Evolutionary conservation across 2,797 vertebrate species (phyloP), one percentile per base, ranked within the genome.

Genomic region (Chaunax sp.): DNA sequence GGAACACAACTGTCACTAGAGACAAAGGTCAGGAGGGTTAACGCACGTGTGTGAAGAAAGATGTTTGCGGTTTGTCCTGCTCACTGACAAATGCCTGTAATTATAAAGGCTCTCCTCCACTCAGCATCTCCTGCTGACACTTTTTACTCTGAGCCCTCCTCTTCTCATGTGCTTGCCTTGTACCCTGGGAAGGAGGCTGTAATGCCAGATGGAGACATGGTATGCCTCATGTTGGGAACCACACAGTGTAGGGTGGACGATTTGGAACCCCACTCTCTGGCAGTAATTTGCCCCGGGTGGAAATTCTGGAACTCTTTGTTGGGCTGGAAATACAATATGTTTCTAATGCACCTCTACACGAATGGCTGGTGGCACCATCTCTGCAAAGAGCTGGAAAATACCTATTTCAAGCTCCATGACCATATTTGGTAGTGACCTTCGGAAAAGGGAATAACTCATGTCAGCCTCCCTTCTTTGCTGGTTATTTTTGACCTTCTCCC

Each of bases 341-440:
- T 81, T 80, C 43, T 76, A 83, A 77, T 80, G 71, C 64, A 84
- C 69, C 75, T 72, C 75, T 64, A 75, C 82, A 78, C 82, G 75
- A 78, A 75, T 4, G 25, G 72, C 71, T 56, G 63, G 78, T 83
- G 84, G 70, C 69, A 66, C 57, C 49, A 43, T 74, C 64, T 77
- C 75, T 68, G 47, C 56, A 68, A 73, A 67, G 75, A 75, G 75
- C 64, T 81, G 87, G 74, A 88, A 91, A 89, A 89, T 84, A 70
- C 72, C 76, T 86, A 89, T 90, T 91, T 77, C 58, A 45, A 78
- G 85, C 79, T 82, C 43, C 37, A 53, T 58, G 73, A 80, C 88
- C 89, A 83, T 89, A 87, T 90, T 85, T 86, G 89, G 85, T 66
- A 69, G 53, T 86, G 83, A 87, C 83, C 69, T 70, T 66, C 84